A percentile compares a stretch with the other conserved stretches of the same genome.
These are phyloP conservation scores for Micropoecilia bifurca DNA, from an alignment of 2,797 vertebrate species.

Conservation along the genomic window DNA sequence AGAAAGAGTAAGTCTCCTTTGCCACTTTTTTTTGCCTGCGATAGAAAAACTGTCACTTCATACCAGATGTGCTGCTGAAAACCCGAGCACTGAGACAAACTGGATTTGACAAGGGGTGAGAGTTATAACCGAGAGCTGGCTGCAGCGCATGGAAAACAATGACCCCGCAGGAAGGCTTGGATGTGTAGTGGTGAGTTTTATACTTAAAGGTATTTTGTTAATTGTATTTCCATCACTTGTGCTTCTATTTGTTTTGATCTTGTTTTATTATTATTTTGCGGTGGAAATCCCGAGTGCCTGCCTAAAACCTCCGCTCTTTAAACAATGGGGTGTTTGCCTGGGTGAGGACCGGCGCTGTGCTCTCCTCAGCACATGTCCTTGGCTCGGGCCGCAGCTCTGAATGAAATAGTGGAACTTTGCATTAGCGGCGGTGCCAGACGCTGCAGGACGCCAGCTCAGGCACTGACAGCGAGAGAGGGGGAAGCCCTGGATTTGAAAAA, in stretches of 20 bases:
- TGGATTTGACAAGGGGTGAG: conserved; percentile 14
- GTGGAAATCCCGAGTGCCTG: conserved; percentile 41
- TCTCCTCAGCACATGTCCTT: conserved; percentile 57
- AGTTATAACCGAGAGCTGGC: conserved; percentile 48
- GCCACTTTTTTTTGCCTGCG: background rate
- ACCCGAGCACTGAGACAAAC: conserved; percentile 22
- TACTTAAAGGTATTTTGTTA: conserved; percentile 7
- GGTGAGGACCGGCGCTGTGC: conserved; percentile 27
- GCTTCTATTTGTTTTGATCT: conserved; percentile 14
- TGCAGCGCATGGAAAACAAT: conserved; percentile 23
- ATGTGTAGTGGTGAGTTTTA: conserved; percentile 12
- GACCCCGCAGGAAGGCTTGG: conserved; percentile 19
- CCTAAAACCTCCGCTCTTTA: conserved; percentile 23
- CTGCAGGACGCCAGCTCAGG: conserved; percentile 58
- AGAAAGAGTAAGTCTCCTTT: background rate
- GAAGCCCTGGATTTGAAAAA: conserved; percentile 74
- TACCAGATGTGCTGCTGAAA: conserved; percentile 36
- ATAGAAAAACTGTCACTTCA: conserved; percentile 15
- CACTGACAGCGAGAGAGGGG: conserved; percentile 61
- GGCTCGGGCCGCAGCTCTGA: conserved; percentile 58
- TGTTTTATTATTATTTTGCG: background rate
- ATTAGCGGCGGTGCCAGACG: conserved; percentile 43
- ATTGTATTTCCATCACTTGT: conserved; percentile 26
- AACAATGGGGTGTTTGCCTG: conserved; percentile 34
- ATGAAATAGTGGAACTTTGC: conserved; percentile 79